Percentiles rank a stretch among this genome's conserved stretches.
Evolutionary conservation across 2,888 invertebrate genomes (phyloP).

Genomic region (Mystacides longicornis): DNA sequence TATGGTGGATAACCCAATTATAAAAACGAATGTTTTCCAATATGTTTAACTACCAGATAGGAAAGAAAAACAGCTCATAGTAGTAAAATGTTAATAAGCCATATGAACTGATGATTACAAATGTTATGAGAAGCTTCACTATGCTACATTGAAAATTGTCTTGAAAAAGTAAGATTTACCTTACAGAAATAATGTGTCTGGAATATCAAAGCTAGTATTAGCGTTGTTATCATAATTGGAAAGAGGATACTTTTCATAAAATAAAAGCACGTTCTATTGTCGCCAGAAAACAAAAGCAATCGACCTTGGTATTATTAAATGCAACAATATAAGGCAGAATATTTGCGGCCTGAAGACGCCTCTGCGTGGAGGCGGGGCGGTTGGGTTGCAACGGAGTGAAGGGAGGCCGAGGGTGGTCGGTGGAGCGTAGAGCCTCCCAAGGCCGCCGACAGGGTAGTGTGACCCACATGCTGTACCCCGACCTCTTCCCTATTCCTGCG

Average conservation of each 20-base stretch:
- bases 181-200: too few relatives aligned
- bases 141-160: too few relatives aligned
- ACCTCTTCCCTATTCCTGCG: constrained; percentile 4
- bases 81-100: too few relatives aligned
- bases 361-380: constrained; percentile 10
- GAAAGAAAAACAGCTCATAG: too few relatives aligned
- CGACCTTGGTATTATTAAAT: not conserved
- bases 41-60: too few relatives aligned
- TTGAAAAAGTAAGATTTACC: too few relatives aligned
- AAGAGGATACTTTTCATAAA: not conserved
- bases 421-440: constrained; percentile 16
- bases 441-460: constrained; percentile 19
- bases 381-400: constrained; percentile 14
- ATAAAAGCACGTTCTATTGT: not conserved
- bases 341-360: not conserved
- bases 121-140: too few relatives aligned
- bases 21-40: too few relatives aligned
- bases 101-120: too few relatives aligned
- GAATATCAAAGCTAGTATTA: too few relatives aligned
- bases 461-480: constrained; percentile 22
- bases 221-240: too few relatives aligned
- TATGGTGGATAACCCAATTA: too few relatives aligned
- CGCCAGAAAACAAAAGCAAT: not conserved
- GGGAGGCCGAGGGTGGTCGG: not conserved
- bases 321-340: not conserved